Conservation (phyloP, 2,888 invertebrate genomes). For the Agrypnus murinus region DNA sequence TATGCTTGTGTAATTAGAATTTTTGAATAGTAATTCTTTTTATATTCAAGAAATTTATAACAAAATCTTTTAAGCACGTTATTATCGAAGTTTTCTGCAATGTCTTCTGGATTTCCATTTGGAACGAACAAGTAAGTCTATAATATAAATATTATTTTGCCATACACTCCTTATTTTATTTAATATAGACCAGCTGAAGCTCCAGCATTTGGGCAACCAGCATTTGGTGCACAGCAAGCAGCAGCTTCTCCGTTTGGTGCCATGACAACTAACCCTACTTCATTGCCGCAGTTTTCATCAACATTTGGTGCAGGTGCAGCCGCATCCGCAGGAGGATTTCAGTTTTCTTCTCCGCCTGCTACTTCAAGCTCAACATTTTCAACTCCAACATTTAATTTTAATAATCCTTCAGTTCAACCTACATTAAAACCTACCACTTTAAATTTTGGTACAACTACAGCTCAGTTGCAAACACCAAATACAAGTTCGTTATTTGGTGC, state of each 20-base stretch:
- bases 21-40: too few species aligned
- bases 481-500: slow-evolving; percentile 1
- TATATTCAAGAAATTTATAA: too few species aligned
- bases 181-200: slow-evolving; percentile 40
- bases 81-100: slow-evolving; percentile 9
- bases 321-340: slow-evolving; percentile 44
- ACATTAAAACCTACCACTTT: background rate
- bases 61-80: too few species aligned
- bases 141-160: too few species aligned
- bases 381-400: slow-evolving; percentile 29
- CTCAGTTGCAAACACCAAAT: slow-evolving; percentile 21
- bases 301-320: slow-evolving; percentile 40
- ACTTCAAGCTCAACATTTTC: slow-evolving; percentile 41
- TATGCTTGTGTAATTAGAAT: too few species aligned
- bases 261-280: background rate
- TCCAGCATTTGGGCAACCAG: slow-evolving; percentile 45
- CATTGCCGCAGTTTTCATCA: slow-evolving; percentile 26
- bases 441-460: background rate
- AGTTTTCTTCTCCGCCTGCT: slow-evolving; percentile 49
- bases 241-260: slow-evolving; percentile 27
- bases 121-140: slow-evolving; percentile 49
- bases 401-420: slow-evolving; percentile 17
- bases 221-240: slow-evolving; percentile 28
- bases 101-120: slow-evolving; percentile 55
- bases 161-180: too few species aligned